These are phyloP conservation scores for Pangasianodon hypophthalmus DNA, from an alignment of 2,113 vertebrate species.

Conservation along the genomic window DNA sequence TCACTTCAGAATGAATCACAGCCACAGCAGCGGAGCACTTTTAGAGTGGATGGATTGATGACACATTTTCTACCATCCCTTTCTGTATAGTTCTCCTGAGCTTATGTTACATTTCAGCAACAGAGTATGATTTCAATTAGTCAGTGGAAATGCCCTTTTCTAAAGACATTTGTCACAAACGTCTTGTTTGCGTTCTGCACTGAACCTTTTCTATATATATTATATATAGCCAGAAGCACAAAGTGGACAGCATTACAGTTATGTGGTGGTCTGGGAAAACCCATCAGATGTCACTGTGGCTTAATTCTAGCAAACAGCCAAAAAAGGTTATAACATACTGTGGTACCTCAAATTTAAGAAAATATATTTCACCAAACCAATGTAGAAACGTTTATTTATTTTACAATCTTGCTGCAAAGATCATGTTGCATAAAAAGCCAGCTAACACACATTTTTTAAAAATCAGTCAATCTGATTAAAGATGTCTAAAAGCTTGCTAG, in stretches of 20 bases:
- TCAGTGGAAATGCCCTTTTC: not conserved
- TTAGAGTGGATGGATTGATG: too few relatives aligned
- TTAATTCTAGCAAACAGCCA: not conserved
- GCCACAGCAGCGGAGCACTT: not conserved
- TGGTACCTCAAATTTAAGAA: not conserved
- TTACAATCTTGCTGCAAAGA: not conserved
- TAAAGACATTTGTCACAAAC: not conserved
- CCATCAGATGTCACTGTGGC: not conserved
- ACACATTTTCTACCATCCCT: not conserved
- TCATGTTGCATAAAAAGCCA: not conserved
- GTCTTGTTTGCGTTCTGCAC: not conserved
- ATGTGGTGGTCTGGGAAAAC: not conserved
- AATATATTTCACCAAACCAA: not conserved
- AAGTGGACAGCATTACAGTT: not conserved
- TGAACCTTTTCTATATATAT: not conserved
- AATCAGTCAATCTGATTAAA: not conserved
- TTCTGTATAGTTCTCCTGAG: not conserved
- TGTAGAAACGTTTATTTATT: not conserved
- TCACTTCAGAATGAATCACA: not conserved
- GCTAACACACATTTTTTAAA: not conserved
- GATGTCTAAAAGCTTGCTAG: not conserved
- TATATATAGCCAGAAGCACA: not conserved
- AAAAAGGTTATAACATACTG: not conserved
- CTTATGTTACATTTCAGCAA: not conserved
- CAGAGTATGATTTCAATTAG: not conserved